phyloP scores from a whole-genome alignment of 2,888 invertebrate species.

The Polyommatus icarus region DNA sequence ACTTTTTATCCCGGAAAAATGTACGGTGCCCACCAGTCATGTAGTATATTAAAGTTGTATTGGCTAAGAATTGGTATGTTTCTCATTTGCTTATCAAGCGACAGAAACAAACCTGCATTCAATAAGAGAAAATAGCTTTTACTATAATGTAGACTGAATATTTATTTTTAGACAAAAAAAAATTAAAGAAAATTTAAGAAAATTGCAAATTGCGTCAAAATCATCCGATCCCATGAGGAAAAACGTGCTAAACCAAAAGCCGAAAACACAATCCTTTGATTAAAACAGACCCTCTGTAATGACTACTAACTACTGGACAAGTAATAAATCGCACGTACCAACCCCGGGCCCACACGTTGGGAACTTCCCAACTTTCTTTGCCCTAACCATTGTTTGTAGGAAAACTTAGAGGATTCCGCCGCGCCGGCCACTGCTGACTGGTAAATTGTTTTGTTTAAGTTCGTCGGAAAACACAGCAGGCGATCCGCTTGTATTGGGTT shows the following conservation, averaged over 20 bases:
- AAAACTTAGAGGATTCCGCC: constrained; percentile 69
- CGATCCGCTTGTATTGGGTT: constrained; percentile 56
- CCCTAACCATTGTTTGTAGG: constrained; percentile 74
- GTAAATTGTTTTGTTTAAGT: constrained; percentile 76
- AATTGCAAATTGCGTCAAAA: background rate
- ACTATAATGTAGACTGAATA: too few relatives aligned
- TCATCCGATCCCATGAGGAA: background rate
- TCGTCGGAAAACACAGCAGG: constrained; percentile 75
- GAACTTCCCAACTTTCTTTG: constrained; percentile 70
- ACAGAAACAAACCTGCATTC: too few relatives aligned
- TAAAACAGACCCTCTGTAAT: constrained; percentile 18
- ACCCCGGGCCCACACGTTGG: constrained; percentile 49
- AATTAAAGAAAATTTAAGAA: background rate
- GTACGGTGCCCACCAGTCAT: too few relatives aligned
- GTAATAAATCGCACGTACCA: constrained; percentile 38
- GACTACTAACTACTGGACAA: constrained; percentile 40
- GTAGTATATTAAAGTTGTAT: too few relatives aligned
- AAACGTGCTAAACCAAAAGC: background rate
- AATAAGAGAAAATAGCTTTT: too few relatives aligned
- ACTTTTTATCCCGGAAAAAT: too few relatives aligned
- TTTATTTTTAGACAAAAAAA: background rate
- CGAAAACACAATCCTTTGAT: constrained; percentile 20
- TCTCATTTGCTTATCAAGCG: too few relatives aligned
- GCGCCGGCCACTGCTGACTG: constrained; percentile 69
- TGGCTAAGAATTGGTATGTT: too few relatives aligned